Base-by-base conservation (phyloP, 2,888 invertebrate genomes). In the Drosophila fungiperda region DNA sequence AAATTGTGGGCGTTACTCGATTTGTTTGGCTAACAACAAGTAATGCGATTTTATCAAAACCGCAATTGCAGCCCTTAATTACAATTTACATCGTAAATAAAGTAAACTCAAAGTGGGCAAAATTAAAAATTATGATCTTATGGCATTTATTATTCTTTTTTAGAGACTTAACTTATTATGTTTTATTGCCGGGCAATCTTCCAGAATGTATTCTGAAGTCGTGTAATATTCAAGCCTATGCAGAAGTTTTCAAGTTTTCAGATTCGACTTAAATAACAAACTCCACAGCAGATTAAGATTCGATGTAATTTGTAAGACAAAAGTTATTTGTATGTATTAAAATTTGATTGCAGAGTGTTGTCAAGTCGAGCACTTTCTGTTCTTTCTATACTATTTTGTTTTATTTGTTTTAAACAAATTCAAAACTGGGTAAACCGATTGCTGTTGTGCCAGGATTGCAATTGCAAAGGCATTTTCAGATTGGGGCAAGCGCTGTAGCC, bases 1-100 rank as follows among this genome's bases (percentile, higher is more conserved):
- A 29, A 29, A 29, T 12, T 35, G 53, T 20, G 53, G 20, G 33
- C 53, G 53, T 17, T n/a, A 40, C 40, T 40, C n/a, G 62, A 45
- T 66, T 52, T 57, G 38, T 35, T 62, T 36, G 49, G 26, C 58
- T 77, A 83, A 83, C 77, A 62, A 80, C 64, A 69, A 83, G 62
- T 77, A 74, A 73, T 80, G 72, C 49, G 66, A 53, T 60, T 64
- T 70, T 72, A 64, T 67, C 76, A 76, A 60, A 78, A 57, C 50
- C 55, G 52, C 52, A 76, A 67, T 66, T 78, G 73, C 52, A 66
- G 50, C 42, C 36, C 68, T 26, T 83, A 87, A 89, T 83, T 83
- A 82, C 52, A 76, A 89, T 84, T 89, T 83, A 89, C 76, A 29
- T 45, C 58, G 65, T 50, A 72, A 64, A 76, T 65, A 76, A 73